Evolutionary conservation across 1,140 invertebrate species (phyloP).

Genomic region (Zaprionus camerounensis): DNA sequence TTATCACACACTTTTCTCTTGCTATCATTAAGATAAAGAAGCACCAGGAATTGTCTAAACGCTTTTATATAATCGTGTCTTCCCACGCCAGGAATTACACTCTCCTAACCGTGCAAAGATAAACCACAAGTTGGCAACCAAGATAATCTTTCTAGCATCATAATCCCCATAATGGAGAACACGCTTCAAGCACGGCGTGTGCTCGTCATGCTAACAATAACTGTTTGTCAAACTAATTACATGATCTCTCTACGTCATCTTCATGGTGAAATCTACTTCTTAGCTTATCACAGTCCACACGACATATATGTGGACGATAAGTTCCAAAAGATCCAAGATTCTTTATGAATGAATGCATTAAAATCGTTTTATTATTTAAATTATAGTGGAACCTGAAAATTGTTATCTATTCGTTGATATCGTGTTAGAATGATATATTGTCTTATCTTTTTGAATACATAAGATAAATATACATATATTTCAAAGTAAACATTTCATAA

Average conservation of each 20-base stretch:
- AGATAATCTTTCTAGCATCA: not conserved
- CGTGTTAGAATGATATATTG: not conserved
- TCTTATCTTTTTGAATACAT: not conserved
- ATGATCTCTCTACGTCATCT: conserved; percentile 44
- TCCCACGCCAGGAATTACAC: not conserved
- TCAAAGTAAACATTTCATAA: not conserved
- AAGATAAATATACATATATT: not conserved
- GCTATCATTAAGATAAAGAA: conserved; percentile 31
- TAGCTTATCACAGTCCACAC: conserved; percentile 37
- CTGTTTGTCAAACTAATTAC: conserved; percentile 7
- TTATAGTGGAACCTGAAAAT: not conserved
- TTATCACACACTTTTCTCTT: conserved; percentile 15
- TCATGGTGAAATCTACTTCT: conserved; percentile 46
- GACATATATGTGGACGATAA: conserved; percentile 29
- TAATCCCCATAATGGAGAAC: not conserved
- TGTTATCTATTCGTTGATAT: conserved; percentile 1
- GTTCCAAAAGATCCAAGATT: not conserved
- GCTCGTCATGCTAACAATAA: conserved; percentile 8
- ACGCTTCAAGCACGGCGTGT: conserved; percentile 17
- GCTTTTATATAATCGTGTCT: not conserved
- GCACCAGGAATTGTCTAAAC: not conserved
- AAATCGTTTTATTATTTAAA: not conserved
- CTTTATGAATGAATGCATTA: conserved; percentile 6
- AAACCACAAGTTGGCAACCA: conserved; percentile 15
- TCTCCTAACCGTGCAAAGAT: not conserved